Percentiles rank a stretch among this genome's conserved stretches.
Conservation (phyloP, 1,140 invertebrate species). For the Pissodes strobi region DNA sequence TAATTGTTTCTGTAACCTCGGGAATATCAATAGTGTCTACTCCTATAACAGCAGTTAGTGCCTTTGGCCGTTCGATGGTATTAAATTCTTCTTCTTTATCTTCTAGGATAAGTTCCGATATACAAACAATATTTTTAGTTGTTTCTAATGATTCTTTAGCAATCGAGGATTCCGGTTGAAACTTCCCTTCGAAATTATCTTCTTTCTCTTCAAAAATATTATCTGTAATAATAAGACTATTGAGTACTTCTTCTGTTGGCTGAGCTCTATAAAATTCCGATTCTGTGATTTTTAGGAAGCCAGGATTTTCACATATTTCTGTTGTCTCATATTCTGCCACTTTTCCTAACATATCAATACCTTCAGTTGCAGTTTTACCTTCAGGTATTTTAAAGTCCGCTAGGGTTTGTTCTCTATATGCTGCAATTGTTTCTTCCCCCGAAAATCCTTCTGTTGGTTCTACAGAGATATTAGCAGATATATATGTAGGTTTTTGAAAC, state of each 20-base stretch:
- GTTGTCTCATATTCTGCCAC: conserved; percentile 41
- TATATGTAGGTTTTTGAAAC: conserved; percentile 13
- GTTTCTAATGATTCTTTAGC: conserved; percentile 58
- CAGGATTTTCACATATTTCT: conserved; percentile 34
- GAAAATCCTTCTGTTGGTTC: conserved; percentile 36
- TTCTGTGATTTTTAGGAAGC: conserved; percentile 13
- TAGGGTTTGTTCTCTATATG: conserved; percentile 37
- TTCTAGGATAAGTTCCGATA: conserved; percentile 51
- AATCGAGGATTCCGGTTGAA: conserved; percentile 50
- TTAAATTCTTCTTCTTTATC: conserved; percentile 53
- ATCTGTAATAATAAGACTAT: conserved; percentile 48
- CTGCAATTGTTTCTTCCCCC: conserved; percentile 33
- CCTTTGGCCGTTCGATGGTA: conserved; percentile 34
- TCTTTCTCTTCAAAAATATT: conserved; percentile 52
- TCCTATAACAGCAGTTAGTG: conserved; percentile 46
- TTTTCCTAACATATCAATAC: conserved; percentile 45
- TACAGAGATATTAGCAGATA: conserved; percentile 32
- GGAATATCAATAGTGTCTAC: conserved; percentile 48
- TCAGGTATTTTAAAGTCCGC: conserved; percentile 41
- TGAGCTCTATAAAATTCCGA: conserved; percentile 36
- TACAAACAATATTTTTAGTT: conserved; percentile 49
- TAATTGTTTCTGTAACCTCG: conserved; percentile 45
- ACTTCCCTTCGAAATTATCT: conserved; percentile 49
- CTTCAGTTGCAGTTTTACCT: conserved; percentile 41
- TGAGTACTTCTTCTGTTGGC: conserved; percentile 39